Percentiles rank a stretch among this genome's conserved stretches.
These are phyloP conservation scores for Virgularia gustaviana DNA, from an alignment of 92 coral and sea anemone species.

Conservation along the genomic window DNA sequence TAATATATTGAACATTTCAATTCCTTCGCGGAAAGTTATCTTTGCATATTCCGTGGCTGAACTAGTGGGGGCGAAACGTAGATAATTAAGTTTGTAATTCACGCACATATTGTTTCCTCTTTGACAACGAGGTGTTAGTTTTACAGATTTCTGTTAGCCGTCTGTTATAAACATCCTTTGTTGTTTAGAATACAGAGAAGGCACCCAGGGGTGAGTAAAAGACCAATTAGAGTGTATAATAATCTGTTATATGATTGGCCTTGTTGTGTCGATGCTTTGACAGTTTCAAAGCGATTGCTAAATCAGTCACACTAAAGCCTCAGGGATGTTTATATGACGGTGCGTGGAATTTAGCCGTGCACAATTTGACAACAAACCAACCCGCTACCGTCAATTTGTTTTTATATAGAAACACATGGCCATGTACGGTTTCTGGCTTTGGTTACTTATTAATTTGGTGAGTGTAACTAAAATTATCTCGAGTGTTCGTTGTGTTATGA, in stretches of 20 bases:
- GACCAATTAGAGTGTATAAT: slow-evolving; percentile 36
- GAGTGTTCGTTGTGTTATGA: not conserved
- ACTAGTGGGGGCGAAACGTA: not conserved
- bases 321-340: slow-evolving; percentile 7
- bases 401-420: slow-evolving; percentile 27
- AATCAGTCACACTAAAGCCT: not conserved
- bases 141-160: not conserved
- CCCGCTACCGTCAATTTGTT: not conserved
- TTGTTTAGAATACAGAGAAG: not conserved
- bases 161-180: not conserved
- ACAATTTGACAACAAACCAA: not conserved
- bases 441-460: slow-evolving; percentile 44
- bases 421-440: slow-evolving; percentile 24
- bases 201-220: slow-evolving; percentile 26
- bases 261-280: slow-evolving; percentile 5
- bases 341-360: slow-evolving; percentile 6
- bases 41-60: too few relatives aligned
- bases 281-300: slow-evolving; percentile 13
- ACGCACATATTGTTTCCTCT: not conserved
- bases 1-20: too few relatives aligned
- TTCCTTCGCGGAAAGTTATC: too few relatives aligned
- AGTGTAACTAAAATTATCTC: slow-evolving; percentile 14
- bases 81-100: not conserved
- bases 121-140: not conserved
- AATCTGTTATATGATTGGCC: slow-evolving; percentile 18